These are phyloP conservation scores for Netelia inedita DNA, from an alignment of 2,888 invertebrate species.

Conservation along the genomic window DNA sequence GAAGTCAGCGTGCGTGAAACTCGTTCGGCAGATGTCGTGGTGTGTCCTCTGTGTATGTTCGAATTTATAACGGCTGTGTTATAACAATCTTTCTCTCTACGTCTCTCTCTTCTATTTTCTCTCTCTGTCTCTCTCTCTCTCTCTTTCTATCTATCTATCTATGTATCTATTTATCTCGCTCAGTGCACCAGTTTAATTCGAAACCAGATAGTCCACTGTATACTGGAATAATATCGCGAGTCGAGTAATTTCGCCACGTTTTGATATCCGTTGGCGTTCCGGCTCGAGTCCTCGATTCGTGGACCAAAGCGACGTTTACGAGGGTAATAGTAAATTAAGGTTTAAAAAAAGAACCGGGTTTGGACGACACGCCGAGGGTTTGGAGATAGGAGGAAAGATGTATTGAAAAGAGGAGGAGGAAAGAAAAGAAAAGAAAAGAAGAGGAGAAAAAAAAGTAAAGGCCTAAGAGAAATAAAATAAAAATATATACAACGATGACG, in stretches of 20 bases:
- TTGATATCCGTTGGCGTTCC: no score
- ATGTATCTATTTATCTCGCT: not conserved
- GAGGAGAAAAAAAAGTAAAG: not conserved
- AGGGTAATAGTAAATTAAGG: conserved; percentile 56
- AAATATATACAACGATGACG: conserved; percentile 31
- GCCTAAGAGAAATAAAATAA: conserved; percentile 13
- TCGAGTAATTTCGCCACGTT: not conserved
- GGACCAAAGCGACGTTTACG: conserved; percentile 26
- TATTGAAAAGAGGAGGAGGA: conserved; percentile 3
- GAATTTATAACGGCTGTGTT: conserved; percentile 17
- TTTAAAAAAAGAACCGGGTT: conserved; percentile 63
- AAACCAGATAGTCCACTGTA: not conserved
- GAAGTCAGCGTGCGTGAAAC: conserved; percentile 36
- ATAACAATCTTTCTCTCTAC: conserved; percentile 9
- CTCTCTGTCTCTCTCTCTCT: not conserved
- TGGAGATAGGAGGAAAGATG: not conserved
- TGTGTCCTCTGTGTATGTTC: conserved; percentile 10
- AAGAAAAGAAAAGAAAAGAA: not conserved
- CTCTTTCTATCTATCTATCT: not conserved
- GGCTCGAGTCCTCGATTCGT: not conserved
- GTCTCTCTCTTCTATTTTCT: not conserved
- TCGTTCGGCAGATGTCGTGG: conserved; percentile 2
- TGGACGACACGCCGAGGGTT: not conserved
- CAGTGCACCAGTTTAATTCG: not conserved
- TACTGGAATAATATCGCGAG: not conserved